Evolutionary conservation across 2,888 invertebrate species (phyloP), one percentile per base, ranked within the genome.

Genomic region (Mimas tiliae): DNA sequence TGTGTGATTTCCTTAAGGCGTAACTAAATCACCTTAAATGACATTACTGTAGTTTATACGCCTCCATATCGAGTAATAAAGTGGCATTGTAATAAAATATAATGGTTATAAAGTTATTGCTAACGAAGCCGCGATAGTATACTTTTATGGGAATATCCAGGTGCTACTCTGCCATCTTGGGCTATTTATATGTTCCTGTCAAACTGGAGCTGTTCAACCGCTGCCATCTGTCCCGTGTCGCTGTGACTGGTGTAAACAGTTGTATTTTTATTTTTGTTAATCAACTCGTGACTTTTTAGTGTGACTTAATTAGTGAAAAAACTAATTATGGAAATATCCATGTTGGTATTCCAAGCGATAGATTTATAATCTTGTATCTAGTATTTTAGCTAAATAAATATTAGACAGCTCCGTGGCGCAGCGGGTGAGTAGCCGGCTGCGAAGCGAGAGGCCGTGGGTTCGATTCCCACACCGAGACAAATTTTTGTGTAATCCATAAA

Each of bases 221-320:
- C 16, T 63, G 45, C 33, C 63, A 48, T 63, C 63, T 48, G 48
- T 33, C 47, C 9, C 48, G 16, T 47, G 67, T 78, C 76, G 74
- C 75, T 71, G 77, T 78, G 33, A 33, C 53, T 27, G 19, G 38
- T 9, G 58, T 12, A 14, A 58, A 42, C 42, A 58, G 42, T 42
- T 55, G 34, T 38, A 19, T 42, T 42, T 16, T 16, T 16, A 55
- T 16, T 34, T 19, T 58, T 11, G 38, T 42, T 42, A 19, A 19
- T 38, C 38, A 16, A n/a, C 14, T n/a, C 38, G n/a, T 38, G 50
- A 1, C 38, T 38, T 11, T 34, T 55, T 58, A 52, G 27, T 33
- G 52, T 14, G 33, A 19, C n/a, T 52, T 2, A 33, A 27, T 27
- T 14, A 14, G 33, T n/a, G 27, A 12, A 52, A 21, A 27, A 33